Conservation (phyloP, 2,797 vertebrate species). For the Ambastaia sidthimunki region DNA sequence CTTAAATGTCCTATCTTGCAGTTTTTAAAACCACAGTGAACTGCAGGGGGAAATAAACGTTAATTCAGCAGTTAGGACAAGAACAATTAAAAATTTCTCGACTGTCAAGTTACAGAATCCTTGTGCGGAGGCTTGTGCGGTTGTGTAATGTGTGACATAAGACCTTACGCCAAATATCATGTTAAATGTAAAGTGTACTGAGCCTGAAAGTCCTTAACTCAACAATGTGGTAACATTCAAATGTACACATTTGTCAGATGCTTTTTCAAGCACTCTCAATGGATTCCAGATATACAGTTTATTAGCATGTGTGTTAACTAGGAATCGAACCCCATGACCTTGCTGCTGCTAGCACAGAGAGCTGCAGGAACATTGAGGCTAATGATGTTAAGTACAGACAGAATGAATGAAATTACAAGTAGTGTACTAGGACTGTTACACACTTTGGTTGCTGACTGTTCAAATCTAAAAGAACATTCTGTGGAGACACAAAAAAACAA, state of each 20-base stretch:
- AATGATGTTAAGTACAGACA: no score
- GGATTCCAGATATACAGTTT: neutral
- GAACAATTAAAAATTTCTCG: neutral
- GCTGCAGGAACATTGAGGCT: constrained; percentile 2
- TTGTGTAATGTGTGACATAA: constrained; percentile 30
- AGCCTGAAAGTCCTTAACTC: neutral
- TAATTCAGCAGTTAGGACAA: constrained; percentile 15
- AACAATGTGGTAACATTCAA: neutral
- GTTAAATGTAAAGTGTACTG: neutral
- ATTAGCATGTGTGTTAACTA: neutral
- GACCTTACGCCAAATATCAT: constrained; percentile 27
- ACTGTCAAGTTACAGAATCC: neutral
- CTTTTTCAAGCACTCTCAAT: neutral
- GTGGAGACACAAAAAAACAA: constrained; percentile 73
- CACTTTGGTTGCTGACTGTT: constrained; percentile 72
- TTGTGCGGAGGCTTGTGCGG: neutral
- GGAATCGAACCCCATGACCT: neutral
- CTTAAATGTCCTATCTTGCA: neutral
- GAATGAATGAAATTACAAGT: constrained; percentile 21
- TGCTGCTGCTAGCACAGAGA: neutral
- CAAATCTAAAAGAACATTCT: constrained; percentile 77
- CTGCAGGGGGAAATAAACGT: neutral
- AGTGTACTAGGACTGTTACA: constrained; percentile 68
- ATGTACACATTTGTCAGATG: neutral
- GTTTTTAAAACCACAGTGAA: neutral